These are phyloP conservation scores for Anser brachyrhynchus DNA, from an alignment of 2,113 vertebrate species.

Conservation along the genomic window DNA sequence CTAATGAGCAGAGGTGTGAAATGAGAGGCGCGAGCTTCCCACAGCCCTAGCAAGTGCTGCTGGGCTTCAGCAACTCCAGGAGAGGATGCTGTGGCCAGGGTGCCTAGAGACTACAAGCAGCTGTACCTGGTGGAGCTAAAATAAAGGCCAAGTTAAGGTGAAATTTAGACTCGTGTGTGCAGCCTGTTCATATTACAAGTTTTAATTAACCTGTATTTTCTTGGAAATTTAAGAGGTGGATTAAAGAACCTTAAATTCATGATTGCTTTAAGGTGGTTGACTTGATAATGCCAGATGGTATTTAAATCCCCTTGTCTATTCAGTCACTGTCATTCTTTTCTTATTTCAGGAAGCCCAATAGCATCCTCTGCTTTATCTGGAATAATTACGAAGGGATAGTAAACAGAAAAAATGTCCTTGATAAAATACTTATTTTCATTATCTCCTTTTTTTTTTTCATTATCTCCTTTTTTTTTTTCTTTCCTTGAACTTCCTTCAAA, in stretches of 20 bases:
- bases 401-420: background rate
- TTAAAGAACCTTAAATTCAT: background rate
- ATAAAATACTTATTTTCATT: background rate
- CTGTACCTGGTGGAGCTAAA: background rate
- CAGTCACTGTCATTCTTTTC: background rate
- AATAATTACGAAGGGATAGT: background rate
- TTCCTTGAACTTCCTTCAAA: background rate
- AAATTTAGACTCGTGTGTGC: background rate
- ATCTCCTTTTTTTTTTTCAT: background rate
- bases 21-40: background rate
- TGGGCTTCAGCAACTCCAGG: accelerated
- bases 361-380: background rate
- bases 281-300: background rate
- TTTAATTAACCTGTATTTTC: background rate
- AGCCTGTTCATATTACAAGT: background rate
- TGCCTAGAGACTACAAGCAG: background rate
- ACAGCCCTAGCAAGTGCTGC: accelerated
- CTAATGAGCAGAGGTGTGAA: background rate
- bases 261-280: background rate
- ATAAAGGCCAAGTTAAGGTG: background rate
- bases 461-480: background rate
- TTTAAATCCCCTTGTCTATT: background rate
- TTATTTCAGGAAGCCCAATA: background rate
- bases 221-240: background rate
- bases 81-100: accelerated